Conservation (phyloP, 2,888 invertebrate species). For the Saturnia japonica region DNA sequence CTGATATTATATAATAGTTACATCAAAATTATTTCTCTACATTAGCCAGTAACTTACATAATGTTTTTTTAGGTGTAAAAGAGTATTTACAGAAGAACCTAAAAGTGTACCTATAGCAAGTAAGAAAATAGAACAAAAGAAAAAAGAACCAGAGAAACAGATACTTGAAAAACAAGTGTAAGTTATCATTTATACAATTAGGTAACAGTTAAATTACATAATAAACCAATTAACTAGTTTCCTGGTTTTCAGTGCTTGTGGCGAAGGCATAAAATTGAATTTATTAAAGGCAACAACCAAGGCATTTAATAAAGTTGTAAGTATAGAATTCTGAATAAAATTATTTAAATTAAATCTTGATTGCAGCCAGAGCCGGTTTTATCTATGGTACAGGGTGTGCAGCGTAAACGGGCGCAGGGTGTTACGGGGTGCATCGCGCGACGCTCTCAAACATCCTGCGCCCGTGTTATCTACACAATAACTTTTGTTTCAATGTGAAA, state of each 20-base stretch:
- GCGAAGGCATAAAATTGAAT: constrained; percentile 75
- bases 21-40: background rate
- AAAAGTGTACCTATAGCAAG: constrained; percentile 80
- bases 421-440: too few species aligned
- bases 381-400: too few species aligned
- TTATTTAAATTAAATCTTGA: background rate
- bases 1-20: too few species aligned
- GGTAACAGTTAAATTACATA: constrained; percentile 1
- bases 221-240: constrained; percentile 1
- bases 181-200: constrained; percentile 28
- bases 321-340: constrained; percentile 34
- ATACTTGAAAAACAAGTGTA: constrained; percentile 66
- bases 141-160: constrained; percentile 71
- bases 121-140: constrained; percentile 76
- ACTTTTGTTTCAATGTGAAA: too few species aligned
- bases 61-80: constrained; percentile 80
- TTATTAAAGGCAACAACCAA: constrained; percentile 66
- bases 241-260: constrained; percentile 56
- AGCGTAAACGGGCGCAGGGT: too few species aligned
- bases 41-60: too few species aligned
- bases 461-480: too few species aligned
- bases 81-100: constrained; percentile 87
- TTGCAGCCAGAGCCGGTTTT: too few species aligned
- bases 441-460: too few species aligned
- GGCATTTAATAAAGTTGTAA: constrained; percentile 58